Evolutionary conservation across 2,797 vertebrate species (phyloP).

Genomic region (Rhabdophis nuchalis): DNA sequence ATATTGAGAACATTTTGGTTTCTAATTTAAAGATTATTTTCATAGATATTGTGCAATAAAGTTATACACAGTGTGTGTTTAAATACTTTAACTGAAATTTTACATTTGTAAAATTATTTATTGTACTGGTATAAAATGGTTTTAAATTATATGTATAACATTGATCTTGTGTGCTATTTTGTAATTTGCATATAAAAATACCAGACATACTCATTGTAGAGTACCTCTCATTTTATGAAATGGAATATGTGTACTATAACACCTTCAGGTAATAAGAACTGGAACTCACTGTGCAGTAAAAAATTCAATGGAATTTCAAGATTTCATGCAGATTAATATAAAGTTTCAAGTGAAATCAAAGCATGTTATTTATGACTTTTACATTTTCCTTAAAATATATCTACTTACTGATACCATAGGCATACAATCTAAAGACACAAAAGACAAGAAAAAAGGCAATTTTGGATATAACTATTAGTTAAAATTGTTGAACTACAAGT

Average conservation of each 20-base stretch:
- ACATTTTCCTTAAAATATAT: background rate
- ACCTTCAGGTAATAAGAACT: background rate
- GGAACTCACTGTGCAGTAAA: background rate
- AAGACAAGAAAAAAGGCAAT: background rate
- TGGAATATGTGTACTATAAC: background rate
- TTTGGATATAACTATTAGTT: background rate
- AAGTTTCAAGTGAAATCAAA: background rate
- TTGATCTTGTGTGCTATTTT: conserved; percentile 59
- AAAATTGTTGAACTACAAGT: background rate
- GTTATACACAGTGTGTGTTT: conserved; percentile 85
- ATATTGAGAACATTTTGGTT: conserved; percentile 76
- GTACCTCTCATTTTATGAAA: background rate
- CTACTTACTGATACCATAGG: background rate
- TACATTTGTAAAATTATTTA: conserved; percentile 85
- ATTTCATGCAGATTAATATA: background rate
- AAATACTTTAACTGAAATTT: conserved; percentile 88
- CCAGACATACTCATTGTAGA: background rate
- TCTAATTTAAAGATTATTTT: conserved; percentile 87
- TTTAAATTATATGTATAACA: conserved; percentile 80
- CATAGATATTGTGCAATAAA: conserved; percentile 96
- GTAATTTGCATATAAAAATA: conserved; percentile 22
- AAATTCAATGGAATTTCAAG: background rate
- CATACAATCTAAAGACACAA: background rate
- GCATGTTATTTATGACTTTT: background rate
- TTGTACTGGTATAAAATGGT: conserved; percentile 81